Base-by-base conservation (phyloP, 2,797 vertebrate genomes). In the Garrulus glandarius region DNA sequence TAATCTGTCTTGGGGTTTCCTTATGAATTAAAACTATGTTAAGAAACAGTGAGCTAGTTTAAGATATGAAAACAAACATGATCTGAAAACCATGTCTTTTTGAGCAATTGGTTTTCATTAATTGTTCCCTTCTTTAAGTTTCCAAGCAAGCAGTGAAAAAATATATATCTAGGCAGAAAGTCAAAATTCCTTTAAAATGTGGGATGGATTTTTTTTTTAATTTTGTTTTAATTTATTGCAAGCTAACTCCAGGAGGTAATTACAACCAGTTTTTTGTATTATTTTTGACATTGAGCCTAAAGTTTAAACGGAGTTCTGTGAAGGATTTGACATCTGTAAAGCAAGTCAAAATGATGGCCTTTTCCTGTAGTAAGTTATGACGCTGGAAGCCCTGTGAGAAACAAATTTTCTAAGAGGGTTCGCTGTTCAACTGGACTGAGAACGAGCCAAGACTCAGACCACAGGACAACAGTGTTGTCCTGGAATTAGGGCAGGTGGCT, bases 151-250 rank as follows among this genome's bases (percentile, higher is more conserved):
- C 63, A 95, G 87, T 94, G 70, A 94, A 95, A 93, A 96, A 95
- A 96, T 94, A 94, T 95, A 57, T 96, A 90, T 92, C 39, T 97
- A 95, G 96, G 96, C 95, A 95, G 83, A 95, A 92, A 96, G 85
- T 96, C 94, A 96, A 96, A 88, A 95, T 96, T 96, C 92, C 47
- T 95, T 93, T 92, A 87, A 96, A 96, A 90, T 78, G 52, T 76
- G 30, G 53, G 39, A 19, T 86, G 18, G 55, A 8, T n/a, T 87
- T 82, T 63, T 63, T 81, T 72, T 70, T 61, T 11, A n/a, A 50
- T 87, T 92, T 90, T 88, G 10, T 46, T 94, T 87, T 82, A 96
- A 95, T 93, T 96, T 95, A 96, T 96, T 92, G 63, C 91, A 80
- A 67, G 71, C 47, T 92, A 94, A 77, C 57, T 91, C 87, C 84